phyloP scores from a whole-genome alignment of 2,113 vertebrate genomes.

The Ranitomeya imitator region DNA sequence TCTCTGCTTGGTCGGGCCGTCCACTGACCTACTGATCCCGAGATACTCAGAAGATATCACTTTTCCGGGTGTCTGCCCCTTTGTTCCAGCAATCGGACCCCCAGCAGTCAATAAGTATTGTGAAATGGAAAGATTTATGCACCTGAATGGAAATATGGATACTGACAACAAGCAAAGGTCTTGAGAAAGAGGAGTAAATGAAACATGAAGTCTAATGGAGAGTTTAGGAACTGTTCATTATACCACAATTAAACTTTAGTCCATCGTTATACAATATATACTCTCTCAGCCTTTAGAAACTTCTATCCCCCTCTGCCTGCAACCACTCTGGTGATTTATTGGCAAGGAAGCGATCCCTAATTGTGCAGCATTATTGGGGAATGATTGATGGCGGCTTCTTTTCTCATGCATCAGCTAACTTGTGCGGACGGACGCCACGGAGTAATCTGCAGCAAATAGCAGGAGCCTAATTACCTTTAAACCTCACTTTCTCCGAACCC shows the following conservation, averaged over 20 bases:
- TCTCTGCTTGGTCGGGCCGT: too few relatives aligned
- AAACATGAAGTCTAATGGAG: too few relatives aligned
- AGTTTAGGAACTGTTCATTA: too few relatives aligned
- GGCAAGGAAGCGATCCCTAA: conserved; percentile 50
- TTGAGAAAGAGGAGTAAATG: neutral
- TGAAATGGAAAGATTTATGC: too few relatives aligned
- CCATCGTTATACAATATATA: neutral
- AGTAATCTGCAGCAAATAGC: conserved; percentile 49
- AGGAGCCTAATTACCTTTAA: conserved; percentile 58
- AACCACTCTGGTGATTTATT: conserved; percentile 42
- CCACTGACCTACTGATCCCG: too few relatives aligned
- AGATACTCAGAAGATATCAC: too few relatives aligned
- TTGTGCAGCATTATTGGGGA: conserved; percentile 59
- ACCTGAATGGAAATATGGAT: too few relatives aligned
- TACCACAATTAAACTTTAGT: neutral
- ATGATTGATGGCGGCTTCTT: conserved; percentile 32
- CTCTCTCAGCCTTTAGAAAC: neutral
- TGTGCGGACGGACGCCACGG: conserved; percentile 12
- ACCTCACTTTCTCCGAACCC: conserved; percentile 28
- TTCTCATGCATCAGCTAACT: conserved; percentile 38
- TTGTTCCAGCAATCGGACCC: too few relatives aligned
- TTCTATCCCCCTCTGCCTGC: neutral
- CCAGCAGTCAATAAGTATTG: too few relatives aligned
- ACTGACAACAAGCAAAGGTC: neutral
- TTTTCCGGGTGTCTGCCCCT: too few relatives aligned